Evolutionary conservation across 1,140 invertebrate genomes (phyloP).

Genomic region (Tetramorium simillimum): DNA sequence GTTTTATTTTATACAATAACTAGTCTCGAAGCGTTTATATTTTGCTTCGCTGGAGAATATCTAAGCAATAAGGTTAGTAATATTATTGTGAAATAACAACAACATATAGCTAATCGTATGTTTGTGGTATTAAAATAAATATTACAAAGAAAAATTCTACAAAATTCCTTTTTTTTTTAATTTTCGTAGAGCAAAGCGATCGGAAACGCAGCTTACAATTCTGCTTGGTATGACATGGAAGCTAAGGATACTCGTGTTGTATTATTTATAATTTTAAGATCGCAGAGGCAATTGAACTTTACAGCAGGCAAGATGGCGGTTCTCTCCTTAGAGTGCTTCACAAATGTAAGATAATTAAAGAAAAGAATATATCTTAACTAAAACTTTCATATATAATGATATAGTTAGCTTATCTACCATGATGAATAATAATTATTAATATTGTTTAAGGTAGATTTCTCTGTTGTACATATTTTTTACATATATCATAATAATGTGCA

Average conservation of each 20-base stretch:
- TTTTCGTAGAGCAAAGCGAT: conserved; percentile 48
- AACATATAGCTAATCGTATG: background rate
- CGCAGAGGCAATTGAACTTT: conserved; percentile 52
- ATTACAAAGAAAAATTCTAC: background rate
- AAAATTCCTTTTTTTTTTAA: background rate
- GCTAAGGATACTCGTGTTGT: conserved; percentile 27
- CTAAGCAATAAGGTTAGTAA: conserved; percentile 55
- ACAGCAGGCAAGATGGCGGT: conserved; percentile 62
- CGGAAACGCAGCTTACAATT: conserved; percentile 46
- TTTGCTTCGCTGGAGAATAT: conserved; percentile 69
- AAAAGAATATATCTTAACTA: background rate
- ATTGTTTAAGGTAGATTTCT: background rate
- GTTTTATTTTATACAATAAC: conserved; percentile 52
- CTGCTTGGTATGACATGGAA: conserved; percentile 58
- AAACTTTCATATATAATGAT: background rate
- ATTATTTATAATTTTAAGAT: conserved; percentile 54
- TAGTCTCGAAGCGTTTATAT: conserved; percentile 61
- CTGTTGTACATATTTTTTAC: background rate
- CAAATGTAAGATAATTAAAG: conserved; percentile 38
- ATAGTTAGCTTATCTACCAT: background rate
- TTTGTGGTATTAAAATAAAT: background rate
- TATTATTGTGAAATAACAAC: background rate
- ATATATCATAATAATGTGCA: background rate
- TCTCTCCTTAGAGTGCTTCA: conserved; percentile 61
- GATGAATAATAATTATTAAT: background rate